phyloP scores from a whole-genome alignment of 2,797 vertebrate genomes.

The Sternarchorhynchus goeldii region DNA sequence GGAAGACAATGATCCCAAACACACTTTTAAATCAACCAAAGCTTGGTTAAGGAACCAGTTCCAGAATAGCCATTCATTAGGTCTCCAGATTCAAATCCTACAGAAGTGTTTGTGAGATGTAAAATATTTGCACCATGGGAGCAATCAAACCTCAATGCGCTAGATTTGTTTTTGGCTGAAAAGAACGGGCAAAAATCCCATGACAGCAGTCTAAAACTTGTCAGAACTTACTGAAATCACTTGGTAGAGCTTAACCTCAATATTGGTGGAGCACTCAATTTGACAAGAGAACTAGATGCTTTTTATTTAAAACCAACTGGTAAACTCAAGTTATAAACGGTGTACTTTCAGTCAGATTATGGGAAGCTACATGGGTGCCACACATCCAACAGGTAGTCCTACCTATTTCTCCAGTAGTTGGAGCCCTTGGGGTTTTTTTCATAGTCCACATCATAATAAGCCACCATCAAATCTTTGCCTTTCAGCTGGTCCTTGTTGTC shows the following conservation, averaged over 20 bases:
- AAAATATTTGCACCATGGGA: constrained; percentile 17
- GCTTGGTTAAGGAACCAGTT: constrained; percentile 13
- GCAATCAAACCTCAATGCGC: constrained; percentile 21
- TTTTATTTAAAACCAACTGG: no score
- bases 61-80: constrained; percentile 15
- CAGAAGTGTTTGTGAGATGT: constrained; percentile 26
- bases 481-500: constrained; percentile 95
- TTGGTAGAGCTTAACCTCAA: background rate
- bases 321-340: no score
- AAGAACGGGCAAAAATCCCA: constrained; percentile 5
- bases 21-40: background rate
- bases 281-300: no score
- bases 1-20: background rate
- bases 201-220: constrained; percentile 8
- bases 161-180: constrained; percentile 24
- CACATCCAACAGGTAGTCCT: background rate
- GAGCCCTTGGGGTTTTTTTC: constrained; percentile 96
- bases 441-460: constrained; percentile 96
- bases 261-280: no score
- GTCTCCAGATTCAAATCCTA: constrained; percentile 20
- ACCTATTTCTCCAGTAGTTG: constrained; percentile 99
- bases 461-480: constrained; percentile 90
- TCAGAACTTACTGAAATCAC: constrained; percentile 11
- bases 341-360: background rate
- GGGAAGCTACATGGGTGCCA: background rate